These are phyloP conservation scores for Neuroterus valhalla DNA, from an alignment of 1,140 invertebrate genomes.

Conservation along the genomic window DNA sequence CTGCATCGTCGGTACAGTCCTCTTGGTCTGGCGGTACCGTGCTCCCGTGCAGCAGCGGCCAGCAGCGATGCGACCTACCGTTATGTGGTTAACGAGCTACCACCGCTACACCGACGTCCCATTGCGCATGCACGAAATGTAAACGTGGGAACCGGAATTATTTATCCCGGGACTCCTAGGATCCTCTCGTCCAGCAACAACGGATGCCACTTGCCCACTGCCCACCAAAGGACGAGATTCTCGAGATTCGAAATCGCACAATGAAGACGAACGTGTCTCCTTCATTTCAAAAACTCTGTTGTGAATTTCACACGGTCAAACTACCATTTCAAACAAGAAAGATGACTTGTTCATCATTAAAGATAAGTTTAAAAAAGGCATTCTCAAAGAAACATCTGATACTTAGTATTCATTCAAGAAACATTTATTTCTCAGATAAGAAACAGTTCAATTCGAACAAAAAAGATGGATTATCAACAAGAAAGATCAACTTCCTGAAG, in stretches of 20 bases:
- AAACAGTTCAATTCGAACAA: no score
- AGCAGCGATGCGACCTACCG: no score
- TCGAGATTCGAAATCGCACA: constrained; percentile 18
- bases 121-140: constrained; percentile 76
- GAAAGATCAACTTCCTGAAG: no score
- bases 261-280: constrained; percentile 44
- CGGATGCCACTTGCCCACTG: not conserved
- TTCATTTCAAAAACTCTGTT: not conserved
- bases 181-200: constrained; percentile 39
- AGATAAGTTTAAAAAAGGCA: no score
- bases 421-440: no score
- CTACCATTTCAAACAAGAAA: no score
- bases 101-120: constrained; percentile 67
- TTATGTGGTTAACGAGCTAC: constrained; percentile 75
- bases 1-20: constrained; percentile 28
- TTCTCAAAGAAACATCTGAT: no score
- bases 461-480: no score
- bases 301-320: constrained; percentile 5
- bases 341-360: no score
- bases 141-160: constrained; percentile 76
- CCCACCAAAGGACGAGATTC: constrained; percentile 18
- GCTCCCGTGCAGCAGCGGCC: constrained; percentile 54
- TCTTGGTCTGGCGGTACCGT: constrained; percentile 31
- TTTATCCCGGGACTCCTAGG: constrained; percentile 61
- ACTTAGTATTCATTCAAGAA: no score